A percentile compares a stretch with the other conserved stretches of the same genome.
Conservation (phyloP, 2,113 vertebrate species). For the Lepisosteus oculatus region DNA sequence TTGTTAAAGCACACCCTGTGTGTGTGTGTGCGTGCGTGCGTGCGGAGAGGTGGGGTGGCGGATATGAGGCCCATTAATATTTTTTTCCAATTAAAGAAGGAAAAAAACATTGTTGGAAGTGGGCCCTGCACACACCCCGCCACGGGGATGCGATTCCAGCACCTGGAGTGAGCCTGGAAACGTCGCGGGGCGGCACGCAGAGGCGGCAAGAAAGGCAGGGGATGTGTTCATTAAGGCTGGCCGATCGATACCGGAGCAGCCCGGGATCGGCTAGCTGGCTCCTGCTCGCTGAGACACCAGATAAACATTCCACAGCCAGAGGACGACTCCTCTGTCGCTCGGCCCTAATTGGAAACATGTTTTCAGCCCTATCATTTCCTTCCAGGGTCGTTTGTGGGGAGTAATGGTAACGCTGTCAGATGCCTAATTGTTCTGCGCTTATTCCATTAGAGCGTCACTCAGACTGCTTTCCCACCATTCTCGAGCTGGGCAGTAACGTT, state of each 20-base stretch:
- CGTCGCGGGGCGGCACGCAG: too few species aligned
- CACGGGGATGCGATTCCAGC: too few species aligned
- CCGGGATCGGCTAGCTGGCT: slow-evolving; percentile 13
- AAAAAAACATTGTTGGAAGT: too few species aligned
- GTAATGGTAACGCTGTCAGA: slow-evolving; percentile 2
- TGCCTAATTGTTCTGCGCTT: background rate
- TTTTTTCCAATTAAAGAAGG: too few species aligned
- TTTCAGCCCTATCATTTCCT: slow-evolving; percentile 7
- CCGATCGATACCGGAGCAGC: slow-evolving; percentile 14
- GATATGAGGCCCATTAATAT: too few species aligned
- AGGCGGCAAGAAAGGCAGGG: background rate
- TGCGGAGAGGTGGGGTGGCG: background rate
- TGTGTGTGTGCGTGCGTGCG: background rate
- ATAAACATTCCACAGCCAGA: slow-evolving; percentile 19
- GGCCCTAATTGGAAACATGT: slow-evolving; percentile 24
- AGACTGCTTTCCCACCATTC: background rate
- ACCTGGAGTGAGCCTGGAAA: too few species aligned
- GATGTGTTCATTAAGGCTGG: background rate
- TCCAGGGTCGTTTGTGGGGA: background rate
- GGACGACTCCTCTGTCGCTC: slow-evolving; percentile 4
- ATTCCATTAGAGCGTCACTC: slow-evolving; percentile 2
- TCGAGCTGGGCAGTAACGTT: background rate
- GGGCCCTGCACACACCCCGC: too few species aligned
- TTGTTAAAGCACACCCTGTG: background rate
- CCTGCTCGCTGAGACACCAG: slow-evolving; percentile 13